Percentiles rank a stretch among this genome's conserved stretches.
phyloP scores from a whole-genome alignment of 1,140 invertebrate genomes.

The Hydropsyche tenuis region DNA sequence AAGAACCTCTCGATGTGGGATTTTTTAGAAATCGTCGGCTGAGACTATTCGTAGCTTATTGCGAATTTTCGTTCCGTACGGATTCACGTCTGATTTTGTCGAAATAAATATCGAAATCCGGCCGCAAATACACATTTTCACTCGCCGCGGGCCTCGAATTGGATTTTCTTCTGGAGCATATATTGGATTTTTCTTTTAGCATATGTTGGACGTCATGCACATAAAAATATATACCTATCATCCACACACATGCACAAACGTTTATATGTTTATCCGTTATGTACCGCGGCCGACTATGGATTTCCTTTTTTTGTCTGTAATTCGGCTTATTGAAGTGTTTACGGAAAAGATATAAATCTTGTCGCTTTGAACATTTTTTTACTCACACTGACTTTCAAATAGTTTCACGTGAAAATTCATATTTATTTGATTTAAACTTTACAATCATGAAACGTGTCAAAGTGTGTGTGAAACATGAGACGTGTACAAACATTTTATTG shows the following conservation, averaged over 20 bases:
- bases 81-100: neutral
- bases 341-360: slow-evolving; percentile 13
- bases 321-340: slow-evolving; percentile 29
- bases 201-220: slow-evolving; percentile 5
- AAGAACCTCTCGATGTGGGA: too few species aligned
- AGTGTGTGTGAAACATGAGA: too few species aligned
- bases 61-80: neutral
- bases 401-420: too few species aligned
- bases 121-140: slow-evolving; percentile 13
- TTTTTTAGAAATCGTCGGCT: too few species aligned
- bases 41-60: neutral
- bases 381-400: too few species aligned
- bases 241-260: too few species aligned
- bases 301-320: slow-evolving; percentile 24
- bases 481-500: too few species aligned
- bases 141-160: slow-evolving; percentile 13
- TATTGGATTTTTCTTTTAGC: slow-evolving; percentile 29
- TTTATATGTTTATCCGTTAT: too few species aligned
- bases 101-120: slow-evolving; percentile 21
- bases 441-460: too few species aligned
- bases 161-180: slow-evolving; percentile 17
- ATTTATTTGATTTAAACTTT: too few species aligned
- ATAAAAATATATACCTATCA: slow-evolving; percentile 17
- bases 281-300: too few species aligned
- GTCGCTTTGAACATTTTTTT: neutral